Evolutionary conservation across 2,888 invertebrate species (phyloP), one percentile per base, ranked within the genome.

Genomic region (Epinotia nisella): DNA sequence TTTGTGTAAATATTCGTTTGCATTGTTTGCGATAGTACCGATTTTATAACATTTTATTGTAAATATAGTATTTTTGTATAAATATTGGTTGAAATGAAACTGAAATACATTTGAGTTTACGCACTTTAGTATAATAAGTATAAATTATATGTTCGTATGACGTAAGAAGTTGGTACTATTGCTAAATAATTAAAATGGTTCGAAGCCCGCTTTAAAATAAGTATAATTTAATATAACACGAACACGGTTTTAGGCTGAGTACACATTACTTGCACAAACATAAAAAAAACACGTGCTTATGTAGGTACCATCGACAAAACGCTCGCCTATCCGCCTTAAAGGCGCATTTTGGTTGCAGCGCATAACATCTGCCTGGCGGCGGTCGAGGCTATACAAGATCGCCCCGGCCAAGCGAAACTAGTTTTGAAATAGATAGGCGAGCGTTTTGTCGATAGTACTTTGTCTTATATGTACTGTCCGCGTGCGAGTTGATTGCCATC

Each of bases 121-220:
- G 11, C 65, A 90, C 84, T 84, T 86, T 87, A 87, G 86, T 87
- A 86, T 86, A 84, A 77, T 84, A 84, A 29, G 19, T 70, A 62
- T 76, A 82, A 80, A 79, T 80, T 62, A 62, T 76, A 82, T 79
- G 80, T 76, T 80, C 78, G 80, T 78, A 78, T 77, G 75, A 71
- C 68, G 69, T 79, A 80, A 82, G 82, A 79, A 81, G 78, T 83
- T 76, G 86, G 83, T 85, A 84, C 84, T 85, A 81, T 82, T 83
- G 80, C 80, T 76, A 70, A 60, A 68, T 76, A 69, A 69, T 76
- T 55, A 3, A 10, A 19, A 61, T 19, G 21, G 39, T 66, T 45
- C n/a, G 24, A 11, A 19, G 15, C n/a, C n/a, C 19, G 29, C 11
- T 24, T 65, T 35, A 21, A 21, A 62, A 13, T 1, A 49, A 49